Base-by-base conservation (phyloP, 2,888 invertebrate species). In the Perithous albicinctus region DNA sequence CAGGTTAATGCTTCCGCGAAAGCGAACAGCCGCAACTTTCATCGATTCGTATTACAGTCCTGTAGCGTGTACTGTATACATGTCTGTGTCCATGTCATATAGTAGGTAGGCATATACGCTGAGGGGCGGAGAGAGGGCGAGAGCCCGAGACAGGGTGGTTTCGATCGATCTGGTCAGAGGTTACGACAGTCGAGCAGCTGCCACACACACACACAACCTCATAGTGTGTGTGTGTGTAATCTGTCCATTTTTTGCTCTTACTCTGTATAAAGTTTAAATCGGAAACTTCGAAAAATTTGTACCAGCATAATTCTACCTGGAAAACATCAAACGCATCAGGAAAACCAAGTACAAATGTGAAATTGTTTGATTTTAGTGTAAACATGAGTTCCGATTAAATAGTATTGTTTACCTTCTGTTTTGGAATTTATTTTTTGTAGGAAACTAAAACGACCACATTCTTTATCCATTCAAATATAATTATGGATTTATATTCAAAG, bases 111-210 rank as follows among this genome's bases (percentile, higher is more conserved):
- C 74, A 75, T 51, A 69, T 61, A 69, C 20, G 12, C 29, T 6
- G 61, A 56, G 64, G 48, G 59, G 41, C 73, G 73, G n/a, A n/a
- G n/a, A 56, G 73, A 66, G 72, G 72, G 72, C 72, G 66, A 67
- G 76, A 59, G 72, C 72, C 54, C 64, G 78, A 78, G 78, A 78
- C 32, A 59, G 78, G 78, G 78, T 78, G 73, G 78, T 73, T 61
- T 78, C 78, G 78, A 78, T 78, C 78, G 78, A 78, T 78, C 78
- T 78, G 78, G 78, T 78, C 73, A 73, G 78, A 78, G 78, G 78
- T 78, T 78, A 78, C 78, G 78, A 78, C 78, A 64, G 78, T 78
- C 70, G 70, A 78, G 73, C 78, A 78, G 73, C 73, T 78, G 78
- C 78, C 78, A 78, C 73, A 73, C 70, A 78, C 78, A 73, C 78